These are phyloP conservation scores for Calephelis virginiensis DNA, from an alignment of 1,140 invertebrate genomes.

Conservation along the genomic window DNA sequence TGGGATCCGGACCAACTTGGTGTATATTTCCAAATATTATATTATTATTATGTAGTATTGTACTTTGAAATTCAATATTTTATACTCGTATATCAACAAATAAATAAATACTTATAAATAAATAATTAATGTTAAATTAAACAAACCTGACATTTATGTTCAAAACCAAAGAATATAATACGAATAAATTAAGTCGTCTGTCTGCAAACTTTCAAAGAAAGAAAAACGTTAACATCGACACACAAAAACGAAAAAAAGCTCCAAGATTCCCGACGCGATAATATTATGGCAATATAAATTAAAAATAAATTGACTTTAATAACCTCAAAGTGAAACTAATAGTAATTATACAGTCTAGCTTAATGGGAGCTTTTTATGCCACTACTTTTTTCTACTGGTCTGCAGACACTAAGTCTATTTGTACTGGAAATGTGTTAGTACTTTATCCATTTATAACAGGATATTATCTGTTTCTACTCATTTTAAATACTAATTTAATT, in stretches of 20 bases:
- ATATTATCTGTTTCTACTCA: no score
- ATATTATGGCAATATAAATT: slow-evolving; percentile 15
- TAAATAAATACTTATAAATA: no score
- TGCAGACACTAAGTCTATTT: not conserved
- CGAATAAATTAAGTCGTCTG: not conserved
- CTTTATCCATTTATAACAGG: not conserved
- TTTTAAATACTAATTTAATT: no score
- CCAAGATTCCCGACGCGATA: not conserved
- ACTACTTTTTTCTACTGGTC: slow-evolving; percentile 2
- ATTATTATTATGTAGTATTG: no score
- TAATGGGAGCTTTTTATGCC: not conserved
- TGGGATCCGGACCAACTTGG: no score
- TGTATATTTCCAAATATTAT: no score
- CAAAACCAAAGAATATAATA: no score
- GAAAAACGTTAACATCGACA: not conserved
- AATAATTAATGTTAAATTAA: no score
- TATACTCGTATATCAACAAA: no score
- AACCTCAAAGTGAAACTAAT: slow-evolving; percentile 14
- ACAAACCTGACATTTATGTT: no score
- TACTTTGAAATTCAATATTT: no score
- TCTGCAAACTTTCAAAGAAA: slow-evolving; percentile 10
- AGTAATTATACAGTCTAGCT: slow-evolving; percentile 1
- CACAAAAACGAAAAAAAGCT: slow-evolving; percentile 3
- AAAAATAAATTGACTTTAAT: slow-evolving; percentile 18
- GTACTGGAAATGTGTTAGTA: not conserved